Evolutionary conservation across 2,888 invertebrate genomes (phyloP), one percentile per base, ranked within the genome.

Genomic region (Acanthococcus lagerstroemiae): DNA sequence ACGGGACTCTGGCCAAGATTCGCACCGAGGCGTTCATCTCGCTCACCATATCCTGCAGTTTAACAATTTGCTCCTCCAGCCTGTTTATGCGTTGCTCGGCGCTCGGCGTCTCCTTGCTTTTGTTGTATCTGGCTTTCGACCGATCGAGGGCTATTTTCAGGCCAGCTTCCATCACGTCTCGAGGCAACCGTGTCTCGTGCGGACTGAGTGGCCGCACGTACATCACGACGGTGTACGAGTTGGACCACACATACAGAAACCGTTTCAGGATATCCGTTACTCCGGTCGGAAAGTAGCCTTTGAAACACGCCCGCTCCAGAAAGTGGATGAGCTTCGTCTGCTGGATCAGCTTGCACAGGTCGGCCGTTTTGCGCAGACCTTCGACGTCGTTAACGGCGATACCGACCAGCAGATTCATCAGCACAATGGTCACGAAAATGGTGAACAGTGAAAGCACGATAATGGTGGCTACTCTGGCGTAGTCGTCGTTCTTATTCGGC

Each of bases 331-430:
- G 76, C 77, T 90, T 89, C 0, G 90, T 90, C 76, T 90, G 90
- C 7, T 90, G 80, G 15, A 90, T 90, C 7, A 90, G 78, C 73
- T 90, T 90, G 0, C 88, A 88, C 1, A 90, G 78, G 0, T 89
- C 90, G 0, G 90, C 90, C 0, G 90, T 90, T 79, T 90, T 90
- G 71, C 89, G 85, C 17, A 90, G 77, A 0, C 90, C 90, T 74
- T 90, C 90, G 67, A 90, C 90, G 73, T 90, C 90, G 72, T 90
- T 89, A 3, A 90, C 90, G 0, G 90, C 90, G 70, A 90, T 90
- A 74, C 90, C 90, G 19, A 90, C 89, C 0, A 90, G 78, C 1
- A 90, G 77, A 77, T 90, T 90, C 90, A 90, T 90, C 52, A 90
- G 78, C 6, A 90, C 88, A 2, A 90, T 88, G 0, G 90, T 90